A percentile compares a stretch with the other conserved stretches of the same genome.
Conservation (phyloP, 2,888 invertebrate genomes). For the Ceriagrion tenellum region DNA sequence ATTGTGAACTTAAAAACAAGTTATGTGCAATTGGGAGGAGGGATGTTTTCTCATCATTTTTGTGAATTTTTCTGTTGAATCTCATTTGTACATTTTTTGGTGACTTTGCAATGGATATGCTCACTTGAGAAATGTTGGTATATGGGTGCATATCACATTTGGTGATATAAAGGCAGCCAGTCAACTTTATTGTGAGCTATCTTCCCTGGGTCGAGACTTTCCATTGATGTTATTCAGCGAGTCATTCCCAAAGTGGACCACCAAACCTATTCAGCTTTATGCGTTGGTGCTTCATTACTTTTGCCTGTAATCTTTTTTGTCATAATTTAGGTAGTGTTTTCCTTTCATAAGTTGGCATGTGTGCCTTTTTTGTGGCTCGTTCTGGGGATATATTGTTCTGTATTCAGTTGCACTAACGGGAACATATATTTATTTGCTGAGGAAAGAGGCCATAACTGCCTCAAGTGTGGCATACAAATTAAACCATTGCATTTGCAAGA, state of each 20-base stretch:
- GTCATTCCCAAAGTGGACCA: neutral
- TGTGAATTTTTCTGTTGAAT: constrained; percentile 34
- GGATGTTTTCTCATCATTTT: constrained; percentile 56
- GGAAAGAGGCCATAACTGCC: neutral
- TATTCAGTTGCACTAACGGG: neutral
- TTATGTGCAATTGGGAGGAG: constrained; percentile 60
- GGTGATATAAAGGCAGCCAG: neutral
- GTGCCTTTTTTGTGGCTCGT: neutral
- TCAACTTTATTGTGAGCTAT: neutral
- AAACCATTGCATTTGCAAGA: neutral
- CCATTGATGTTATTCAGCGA: neutral
- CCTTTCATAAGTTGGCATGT: neutral
- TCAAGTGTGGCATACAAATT: neutral
- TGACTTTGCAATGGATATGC: neutral
- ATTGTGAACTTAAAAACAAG: constrained; percentile 55
- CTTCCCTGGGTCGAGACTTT: neutral
- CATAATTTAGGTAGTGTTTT: neutral
- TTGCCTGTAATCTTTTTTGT: neutral
- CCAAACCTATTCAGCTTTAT: no score
- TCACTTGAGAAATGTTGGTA: neutral
- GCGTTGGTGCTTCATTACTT: neutral
- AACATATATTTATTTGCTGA: neutral
- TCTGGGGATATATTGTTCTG: neutral
- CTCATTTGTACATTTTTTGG: constrained; percentile 6
- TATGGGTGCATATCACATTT: neutral